Base-by-base conservation (phyloP, 2,888 invertebrate genomes). In the Cheilosia variabilis region DNA sequence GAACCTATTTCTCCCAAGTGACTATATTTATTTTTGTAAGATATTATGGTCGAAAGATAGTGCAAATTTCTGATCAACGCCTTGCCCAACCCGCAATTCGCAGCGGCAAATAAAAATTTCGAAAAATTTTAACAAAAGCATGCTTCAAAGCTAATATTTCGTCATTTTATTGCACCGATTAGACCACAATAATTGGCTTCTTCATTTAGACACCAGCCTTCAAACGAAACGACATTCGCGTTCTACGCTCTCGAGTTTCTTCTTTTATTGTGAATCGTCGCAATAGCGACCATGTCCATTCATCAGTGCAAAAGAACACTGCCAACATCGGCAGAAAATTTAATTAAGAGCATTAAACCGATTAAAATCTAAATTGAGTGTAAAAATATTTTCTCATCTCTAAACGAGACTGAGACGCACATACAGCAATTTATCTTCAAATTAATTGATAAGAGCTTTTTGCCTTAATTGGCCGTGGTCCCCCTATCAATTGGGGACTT, bases 321-420 rank as follows among this genome's bases (percentile, higher is more conserved):
- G 6, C 31, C 4, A 13, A n/a, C 6, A 6, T 7, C 1, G 27
- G 27, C 52, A 34, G 24, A 50, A 52, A 52, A 45, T 7, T 10
- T 19, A 77, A 69, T 69, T 62, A 68, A 62, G 53, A 37, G 24
- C 62, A 62, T 77, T 77, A 69, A 84, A 69, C 10, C 63, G 69
- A 84, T 79, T 75, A 69, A 79, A 69, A 79, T 75, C 75, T 75
- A 75, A 69, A 84, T 79, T 79, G 58, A 84, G 73, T 84, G 73
- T 63, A 75, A 79, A 79, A 79, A 75, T 69, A 84, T 65, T 69
- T 75, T 63, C 58, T 60, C 17, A 43, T 19, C 17, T 37, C 27
- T 77, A 47, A 50, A 10, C 34, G 17, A 24, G 19, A 15, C 24
- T 13, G 55, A 24, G 7, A 10, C 22, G 2, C 19, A 31, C 43